Conservation (phyloP, 1,140 invertebrate species). For the Gonioctena quinquepunctata region DNA sequence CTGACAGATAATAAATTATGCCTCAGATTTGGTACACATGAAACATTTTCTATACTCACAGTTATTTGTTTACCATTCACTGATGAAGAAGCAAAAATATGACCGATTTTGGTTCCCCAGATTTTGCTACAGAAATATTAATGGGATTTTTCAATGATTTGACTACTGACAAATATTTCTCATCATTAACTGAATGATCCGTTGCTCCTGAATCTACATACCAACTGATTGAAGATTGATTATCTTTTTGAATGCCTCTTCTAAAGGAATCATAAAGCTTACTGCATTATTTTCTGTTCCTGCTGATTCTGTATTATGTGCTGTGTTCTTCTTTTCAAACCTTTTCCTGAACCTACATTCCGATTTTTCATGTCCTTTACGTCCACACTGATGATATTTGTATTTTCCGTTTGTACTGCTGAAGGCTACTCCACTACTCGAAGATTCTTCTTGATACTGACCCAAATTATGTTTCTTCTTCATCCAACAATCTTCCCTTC, state of each 20-base stretch:
- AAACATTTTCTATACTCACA: background rate
- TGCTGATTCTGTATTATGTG: too few species aligned
- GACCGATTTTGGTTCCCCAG: background rate
- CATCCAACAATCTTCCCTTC: too few species aligned
- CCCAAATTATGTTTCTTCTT: too few species aligned
- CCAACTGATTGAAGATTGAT: too few species aligned
- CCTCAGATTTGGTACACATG: background rate
- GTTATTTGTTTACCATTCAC: background rate
- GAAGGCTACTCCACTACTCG: too few species aligned
- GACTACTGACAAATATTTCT: background rate
- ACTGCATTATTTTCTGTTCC: background rate
- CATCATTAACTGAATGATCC: background rate
- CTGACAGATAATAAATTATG: background rate
- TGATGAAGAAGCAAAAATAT: slow-evolving; percentile 1
- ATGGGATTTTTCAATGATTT: background rate
- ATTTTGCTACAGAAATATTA: slow-evolving; percentile 8
- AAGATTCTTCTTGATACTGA: too few species aligned
- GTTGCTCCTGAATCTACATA: slow-evolving; percentile 6
- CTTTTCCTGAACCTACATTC: slow-evolving; percentile 2
- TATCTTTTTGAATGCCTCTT: too few species aligned
- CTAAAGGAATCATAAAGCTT: too few species aligned
- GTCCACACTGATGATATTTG: slow-evolving; percentile 14
- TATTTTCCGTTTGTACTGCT: too few species aligned
- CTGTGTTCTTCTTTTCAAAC: too few species aligned
- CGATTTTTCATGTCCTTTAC: background rate